These are phyloP conservation scores for Eidolon dupreanum DNA, from an alignment of 2,797 vertebrate species.

Conservation along the genomic window DNA sequence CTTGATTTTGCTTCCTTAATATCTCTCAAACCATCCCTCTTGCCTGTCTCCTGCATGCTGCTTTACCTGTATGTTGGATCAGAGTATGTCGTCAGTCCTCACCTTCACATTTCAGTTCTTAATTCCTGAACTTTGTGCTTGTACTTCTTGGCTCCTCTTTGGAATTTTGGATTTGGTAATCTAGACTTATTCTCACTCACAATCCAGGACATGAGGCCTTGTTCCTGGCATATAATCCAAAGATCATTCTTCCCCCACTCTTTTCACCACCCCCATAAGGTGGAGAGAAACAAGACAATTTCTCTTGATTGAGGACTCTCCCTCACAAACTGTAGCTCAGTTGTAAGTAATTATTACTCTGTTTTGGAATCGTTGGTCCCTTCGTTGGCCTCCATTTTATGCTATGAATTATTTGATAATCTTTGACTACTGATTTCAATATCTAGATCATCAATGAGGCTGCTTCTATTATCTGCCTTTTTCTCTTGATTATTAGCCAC, in stretches of 20 bases:
- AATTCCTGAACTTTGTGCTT: neutral
- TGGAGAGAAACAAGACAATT: neutral
- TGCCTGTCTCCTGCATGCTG: neutral
- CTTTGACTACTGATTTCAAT: neutral
- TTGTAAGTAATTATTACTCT: neutral
- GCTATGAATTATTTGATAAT: neutral
- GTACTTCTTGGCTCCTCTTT: neutral
- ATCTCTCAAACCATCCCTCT: neutral
- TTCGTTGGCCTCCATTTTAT: neutral
- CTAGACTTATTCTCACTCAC: neutral
- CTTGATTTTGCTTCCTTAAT: neutral
- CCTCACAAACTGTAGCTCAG: neutral
- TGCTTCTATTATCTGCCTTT: neutral
- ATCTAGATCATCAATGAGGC: neutral
- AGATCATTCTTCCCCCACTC: neutral
- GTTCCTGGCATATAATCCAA: neutral
- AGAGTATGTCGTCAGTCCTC: neutral
- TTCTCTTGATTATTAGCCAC: neutral
- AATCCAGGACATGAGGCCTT: neutral
- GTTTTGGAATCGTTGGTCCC: neutral
- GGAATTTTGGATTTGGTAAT: neutral
- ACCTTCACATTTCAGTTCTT: neutral
- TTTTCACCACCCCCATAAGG: neutral
- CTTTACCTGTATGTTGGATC: neutral
- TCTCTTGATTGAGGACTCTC: neutral